phyloP scores from a whole-genome alignment of 2,797 vertebrate species.

The Momotus momota region DNA sequence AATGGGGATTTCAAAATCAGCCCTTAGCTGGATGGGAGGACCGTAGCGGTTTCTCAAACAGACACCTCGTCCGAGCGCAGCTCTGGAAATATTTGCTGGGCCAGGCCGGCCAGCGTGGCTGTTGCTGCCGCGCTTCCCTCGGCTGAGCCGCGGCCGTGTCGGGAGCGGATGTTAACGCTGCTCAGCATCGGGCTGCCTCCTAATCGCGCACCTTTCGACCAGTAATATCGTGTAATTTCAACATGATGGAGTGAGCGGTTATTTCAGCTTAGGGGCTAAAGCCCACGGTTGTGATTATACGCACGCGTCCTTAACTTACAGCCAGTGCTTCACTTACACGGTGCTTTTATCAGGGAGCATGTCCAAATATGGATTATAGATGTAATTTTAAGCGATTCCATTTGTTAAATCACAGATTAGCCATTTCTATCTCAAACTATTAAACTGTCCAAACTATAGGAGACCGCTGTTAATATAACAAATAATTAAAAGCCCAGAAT shows the following conservation, averaged over 20 bases:
- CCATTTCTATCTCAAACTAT: neutral
- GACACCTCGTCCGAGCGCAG: neutral
- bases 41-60: constrained; percentile 76
- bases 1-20: constrained; percentile 82
- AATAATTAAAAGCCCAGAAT: constrained; percentile 40
- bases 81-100: constrained; percentile 8
- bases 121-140: neutral
- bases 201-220: neutral
- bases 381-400: neutral
- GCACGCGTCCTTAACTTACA: neutral
- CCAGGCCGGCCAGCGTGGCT: neutral
- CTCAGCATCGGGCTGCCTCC: neutral
- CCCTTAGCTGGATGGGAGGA: constrained; percentile 84
- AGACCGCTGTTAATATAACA: neutral
- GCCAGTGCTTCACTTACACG: neutral
- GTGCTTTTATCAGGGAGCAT: neutral
- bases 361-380: neutral
- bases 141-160: neutral
- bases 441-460: neutral
- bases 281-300: neutral
- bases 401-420: constrained; percentile 12
- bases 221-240: neutral
- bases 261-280: neutral
- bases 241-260: neutral
- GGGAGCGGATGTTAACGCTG: constrained; percentile 30